Evolutionary conservation across 2,888 invertebrate genomes (phyloP).

Genomic region (Odontocolon sp.): DNA sequence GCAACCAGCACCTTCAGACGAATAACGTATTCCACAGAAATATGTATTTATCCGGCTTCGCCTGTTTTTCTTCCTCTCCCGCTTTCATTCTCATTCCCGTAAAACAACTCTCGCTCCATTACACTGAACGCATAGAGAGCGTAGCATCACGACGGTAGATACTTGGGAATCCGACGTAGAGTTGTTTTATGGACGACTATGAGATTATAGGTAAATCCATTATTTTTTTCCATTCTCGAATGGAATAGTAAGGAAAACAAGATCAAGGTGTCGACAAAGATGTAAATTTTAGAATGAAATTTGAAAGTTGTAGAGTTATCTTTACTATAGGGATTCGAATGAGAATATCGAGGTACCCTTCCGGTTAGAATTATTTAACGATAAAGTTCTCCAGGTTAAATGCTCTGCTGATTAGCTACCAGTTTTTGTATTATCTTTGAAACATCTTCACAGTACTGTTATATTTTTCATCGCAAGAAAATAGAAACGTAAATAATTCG

Average conservation of each 20-base stretch:
- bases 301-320: no score
- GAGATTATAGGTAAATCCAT: conserved; percentile 20
- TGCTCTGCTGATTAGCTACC: no score
- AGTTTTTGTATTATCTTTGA: no score
- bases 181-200: conserved; percentile 40
- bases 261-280: no score
- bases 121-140: conserved; percentile 10
- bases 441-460: no score
- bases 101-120: conserved; percentile 43
- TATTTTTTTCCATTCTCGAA: conserved; percentile 3
- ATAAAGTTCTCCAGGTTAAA: no score
- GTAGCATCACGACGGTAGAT: conserved; percentile 31
- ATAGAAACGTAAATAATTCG: no score
- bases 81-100: background rate
- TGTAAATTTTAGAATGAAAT: no score
- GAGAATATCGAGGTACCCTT: no score
- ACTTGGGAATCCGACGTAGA: conserved; percentile 20
- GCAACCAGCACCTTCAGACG: conserved; percentile 13
- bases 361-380: no score
- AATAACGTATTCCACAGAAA: conserved; percentile 58
- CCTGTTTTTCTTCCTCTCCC: conserved; percentile 22
- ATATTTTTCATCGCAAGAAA: no score
- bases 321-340: no score
- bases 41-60: conserved; percentile 52
- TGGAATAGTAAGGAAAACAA: background rate